A percentile compares a stretch with the other conserved stretches of the same genome.
Evolutionary conservation across 92 coral and sea anemone genomes (phyloP).

Genomic region (Zoanthus sociatus): DNA sequence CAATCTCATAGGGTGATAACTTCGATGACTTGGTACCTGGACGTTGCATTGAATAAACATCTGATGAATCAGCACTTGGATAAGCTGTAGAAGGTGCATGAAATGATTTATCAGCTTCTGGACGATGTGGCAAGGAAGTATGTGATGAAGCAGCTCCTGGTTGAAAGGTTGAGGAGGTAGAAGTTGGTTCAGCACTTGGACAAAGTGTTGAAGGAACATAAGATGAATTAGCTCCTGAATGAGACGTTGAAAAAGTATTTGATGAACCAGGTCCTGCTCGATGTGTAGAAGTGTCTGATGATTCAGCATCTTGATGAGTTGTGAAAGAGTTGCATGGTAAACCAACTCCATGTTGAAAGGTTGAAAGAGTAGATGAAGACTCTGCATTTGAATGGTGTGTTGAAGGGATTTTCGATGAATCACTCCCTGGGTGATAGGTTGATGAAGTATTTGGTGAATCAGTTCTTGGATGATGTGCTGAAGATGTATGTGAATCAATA

Average conservation of each 20-base stretch:
- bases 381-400: neutral
- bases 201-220: too few relatives aligned
- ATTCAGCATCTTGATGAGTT: too few relatives aligned
- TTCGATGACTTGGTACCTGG: neutral
- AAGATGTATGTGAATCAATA: too few relatives aligned
- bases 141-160: neutral
- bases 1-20: conserved; percentile 35
- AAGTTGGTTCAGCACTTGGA: neutral
- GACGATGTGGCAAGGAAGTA: too few relatives aligned
- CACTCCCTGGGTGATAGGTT: neutral
- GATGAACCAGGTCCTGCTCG: neutral
- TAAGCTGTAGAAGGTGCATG: too few relatives aligned
- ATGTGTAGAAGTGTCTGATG: neutral
- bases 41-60: neutral
- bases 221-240: neutral
- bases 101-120: too few relatives aligned
- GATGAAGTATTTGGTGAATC: neutral
- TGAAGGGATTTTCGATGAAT: neutral
- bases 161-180: neutral
- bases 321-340: too few relatives aligned
- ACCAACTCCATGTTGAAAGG: too few relatives aligned
- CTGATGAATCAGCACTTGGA: too few relatives aligned
- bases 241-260: neutral
- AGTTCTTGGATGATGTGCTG: too few relatives aligned
- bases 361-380: neutral